Evolutionary conservation across 64 coral and sea anemone genomes (phyloP), one percentile per base, ranked within the genome.

Genomic region (Pocillopora verrucosa): DNA sequence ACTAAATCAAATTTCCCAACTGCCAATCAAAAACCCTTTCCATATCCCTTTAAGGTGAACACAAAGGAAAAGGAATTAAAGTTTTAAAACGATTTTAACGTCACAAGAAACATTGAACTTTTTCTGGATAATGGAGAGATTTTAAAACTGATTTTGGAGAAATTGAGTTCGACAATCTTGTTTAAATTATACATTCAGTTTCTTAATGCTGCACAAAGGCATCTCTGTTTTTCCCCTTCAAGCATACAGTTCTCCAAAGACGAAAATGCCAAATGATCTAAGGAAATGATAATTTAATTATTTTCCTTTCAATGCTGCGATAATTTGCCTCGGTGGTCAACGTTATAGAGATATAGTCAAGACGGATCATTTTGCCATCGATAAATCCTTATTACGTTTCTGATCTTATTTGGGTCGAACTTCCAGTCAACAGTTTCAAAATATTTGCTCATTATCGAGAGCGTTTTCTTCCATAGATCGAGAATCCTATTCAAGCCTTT

Each of bases 21-120:
- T 38, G 35, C 80, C 80, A 83, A 83, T 65, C 16, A 65, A 61
- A 80, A 61, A 7, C n/a, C 80, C 36, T 9, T 16, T 83, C 25
- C 24, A 83, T 45, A 83, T 65, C 80, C 61, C 34, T 83, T 22
- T 7, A 80, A 62, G n/a, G 11, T 24, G 24, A 14, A 26, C 56
- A 65, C 62, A 84, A 72, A 12, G 22, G 13, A 37, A 37, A 70
- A 19, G 0, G 70, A 84, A 84, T 69, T 84, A 56, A 70, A 38
- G 63, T 70, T 70, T 36, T 45, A 72, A 67, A 65, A 69, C 38
- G 41, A 7, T 70, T 56, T 84, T 72, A 63, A 36, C 17, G 41
- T 70, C 17, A 38, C 61, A 65, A 83, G 10, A 51, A 17, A 7
- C 15, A 56, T 20, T 56, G 37, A 16, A 22, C 16, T 38, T 37